Evolutionary conservation across 2,113 vertebrate species (phyloP).

Genomic region (Pardalotus punctatus): DNA sequence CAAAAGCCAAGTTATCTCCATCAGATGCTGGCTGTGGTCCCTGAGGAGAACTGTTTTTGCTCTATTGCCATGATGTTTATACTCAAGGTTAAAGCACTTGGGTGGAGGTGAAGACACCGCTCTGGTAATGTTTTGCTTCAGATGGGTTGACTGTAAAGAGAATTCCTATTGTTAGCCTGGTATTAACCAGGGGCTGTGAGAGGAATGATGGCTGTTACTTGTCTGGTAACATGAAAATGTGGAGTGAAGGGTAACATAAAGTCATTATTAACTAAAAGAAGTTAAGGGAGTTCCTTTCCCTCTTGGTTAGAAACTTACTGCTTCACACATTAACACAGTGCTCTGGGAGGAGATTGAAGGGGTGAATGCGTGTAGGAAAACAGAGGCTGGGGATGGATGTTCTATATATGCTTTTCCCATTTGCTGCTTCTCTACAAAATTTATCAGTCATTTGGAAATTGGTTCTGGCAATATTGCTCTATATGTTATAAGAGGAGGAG

Average conservation of each 20-base stretch:
- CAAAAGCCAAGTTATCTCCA: not conserved
- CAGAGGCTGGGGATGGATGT: not conserved
- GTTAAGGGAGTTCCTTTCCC: not conserved
- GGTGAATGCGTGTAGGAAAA: not conserved
- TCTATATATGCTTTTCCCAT: not conserved
- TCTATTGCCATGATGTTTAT: not conserved
- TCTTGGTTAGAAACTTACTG: not conserved
- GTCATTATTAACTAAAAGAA: not conserved
- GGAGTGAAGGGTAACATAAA: not conserved
- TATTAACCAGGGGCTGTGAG: not conserved
- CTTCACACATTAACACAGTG: not conserved
- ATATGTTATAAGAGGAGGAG: not conserved
- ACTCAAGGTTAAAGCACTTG: not conserved
- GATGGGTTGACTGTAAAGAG: not conserved
- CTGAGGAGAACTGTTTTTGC: not conserved
- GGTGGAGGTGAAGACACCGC: not conserved
- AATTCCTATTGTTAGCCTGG: not conserved
- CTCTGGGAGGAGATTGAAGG: not conserved
- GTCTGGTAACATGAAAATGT: not conserved
- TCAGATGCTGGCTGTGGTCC: not conserved
- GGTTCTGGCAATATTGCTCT: not conserved
- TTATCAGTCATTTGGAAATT: not conserved
- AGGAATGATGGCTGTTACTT: not conserved
- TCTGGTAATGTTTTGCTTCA: not conserved
- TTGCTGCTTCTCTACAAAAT: not conserved